Base-by-base conservation (phyloP, 2,113 vertebrate species). In the Clinocottus analis region DNA sequence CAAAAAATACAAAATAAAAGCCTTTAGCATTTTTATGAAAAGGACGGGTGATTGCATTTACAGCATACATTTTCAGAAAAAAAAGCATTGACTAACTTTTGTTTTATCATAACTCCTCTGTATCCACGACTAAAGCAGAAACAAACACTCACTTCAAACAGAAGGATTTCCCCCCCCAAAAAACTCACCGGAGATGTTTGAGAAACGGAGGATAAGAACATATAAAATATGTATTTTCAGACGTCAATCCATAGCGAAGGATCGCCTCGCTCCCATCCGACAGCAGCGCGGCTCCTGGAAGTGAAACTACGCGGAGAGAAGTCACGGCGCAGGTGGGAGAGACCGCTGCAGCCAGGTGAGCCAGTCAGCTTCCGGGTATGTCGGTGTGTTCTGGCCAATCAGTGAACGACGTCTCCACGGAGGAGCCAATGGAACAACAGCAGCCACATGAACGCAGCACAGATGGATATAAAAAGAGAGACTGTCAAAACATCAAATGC, bases 201-300 rank as follows among this genome's bases (percentile, higher is more conserved):
- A 23, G 41, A 25, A 39, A 39, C 3, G 39, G 3, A 39, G 41
- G 2, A 31, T 4, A 39, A 13, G 10, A 45, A 43, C 21, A 29
- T 3, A 25, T 6, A 25, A 53, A 66, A 9, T 17, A 35, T 23
- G 11, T 17, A 16, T 41, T 62, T 62, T 47, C n/a, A 21, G 70
- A 3, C 25, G 37, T 91, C 78, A 90, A 83, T 83, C 87, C 89
- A 88, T 85, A 0, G 19, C 61, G 12, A 56, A 4, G 51, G 51
- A 16, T 58, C 55, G 4, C 7, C 0, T 12, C 12, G 2, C 23
- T 7, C 16, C 8, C 9, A 61, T 41, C n/a, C 11, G 1, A 49
- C 49, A 33, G 35, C 60, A n/a, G 35, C 39, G 0, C 19, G 35
- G 58, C 19, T 62, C 61, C 17, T 74, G 53, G 60, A 73, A 78